Evolutionary conservation across 2,113 vertebrate species (phyloP), one percentile per base, ranked within the genome.

Genomic region (Actenoides hombroni): DNA sequence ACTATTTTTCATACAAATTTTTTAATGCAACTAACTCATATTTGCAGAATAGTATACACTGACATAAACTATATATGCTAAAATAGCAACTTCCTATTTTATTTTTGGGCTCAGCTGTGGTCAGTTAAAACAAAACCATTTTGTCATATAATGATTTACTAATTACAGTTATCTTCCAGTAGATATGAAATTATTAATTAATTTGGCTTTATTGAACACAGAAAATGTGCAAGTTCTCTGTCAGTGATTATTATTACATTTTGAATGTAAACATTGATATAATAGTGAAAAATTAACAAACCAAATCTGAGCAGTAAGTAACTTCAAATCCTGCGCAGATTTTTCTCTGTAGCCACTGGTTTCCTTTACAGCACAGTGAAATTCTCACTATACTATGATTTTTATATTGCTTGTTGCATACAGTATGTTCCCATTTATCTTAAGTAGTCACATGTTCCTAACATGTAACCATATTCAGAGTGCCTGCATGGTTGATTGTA

Each of bases 401-500:
- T 89, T 95, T 84, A 64, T 60, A 59, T 44, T 24, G 16, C 11
- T 90, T 57, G 24, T 35, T 79, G 53, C 23, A 33, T 35, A 10
- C 0, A 4, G 35, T 37, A 26, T 59, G 28, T 77, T 77, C 16
- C 26, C 28, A n/a, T 83, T 57, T 75, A 42, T 84, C 18, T 64
- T 71, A 64, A 48, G 39, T 23, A 73, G 44, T 17, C 13, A 23
- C 11, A 13, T 11, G 10, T 91, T 81, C 64, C 12, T 82, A 48
- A 51, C 14, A 25, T 0, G 0, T 25, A 51, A 51, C 20, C 23
- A 7, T 33, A 56, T 11, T 13, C 18, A 39, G 51, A 81, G 35
- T 46, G 33, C 20, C 35, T 60, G 5, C 5, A 60, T 0, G 0
- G 8, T 16, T 79, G 11, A 28, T 25, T 89, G 49, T 2, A 2